Percentiles rank a stretch among this genome's conserved stretches.
Conservation (phyloP, 2,888 invertebrate genomes). For the Eupsilia transversa region DNA sequence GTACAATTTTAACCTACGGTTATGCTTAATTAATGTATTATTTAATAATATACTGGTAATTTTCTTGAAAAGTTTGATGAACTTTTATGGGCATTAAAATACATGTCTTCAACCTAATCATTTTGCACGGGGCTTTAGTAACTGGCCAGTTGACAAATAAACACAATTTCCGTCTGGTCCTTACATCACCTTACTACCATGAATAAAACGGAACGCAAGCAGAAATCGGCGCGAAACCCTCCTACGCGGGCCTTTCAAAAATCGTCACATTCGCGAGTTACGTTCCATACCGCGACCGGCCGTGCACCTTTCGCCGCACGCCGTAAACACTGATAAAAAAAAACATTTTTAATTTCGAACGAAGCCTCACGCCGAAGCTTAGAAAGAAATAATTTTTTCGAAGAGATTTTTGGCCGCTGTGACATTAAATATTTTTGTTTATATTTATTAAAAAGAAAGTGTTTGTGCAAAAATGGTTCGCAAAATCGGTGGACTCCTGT, state of each 20-base stretch:
- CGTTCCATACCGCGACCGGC: constrained; percentile 81
- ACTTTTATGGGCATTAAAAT: too few relatives aligned
- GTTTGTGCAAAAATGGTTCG: constrained; percentile 82
- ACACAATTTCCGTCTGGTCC: not conserved
- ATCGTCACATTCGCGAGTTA: constrained; percentile 82
- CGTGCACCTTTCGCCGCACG: constrained; percentile 86
- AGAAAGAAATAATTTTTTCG: too few relatives aligned
- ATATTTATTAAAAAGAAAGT: constrained; percentile 33
- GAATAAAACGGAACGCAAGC: constrained; percentile 82
- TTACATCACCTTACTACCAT: constrained; percentile 32
- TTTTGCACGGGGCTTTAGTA: too few relatives aligned
- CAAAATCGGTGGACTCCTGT: constrained; percentile 85
- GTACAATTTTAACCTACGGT: not conserved
- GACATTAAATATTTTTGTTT: constrained; percentile 41
- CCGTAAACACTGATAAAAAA: constrained; percentile 59
- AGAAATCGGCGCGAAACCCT: constrained; percentile 88
- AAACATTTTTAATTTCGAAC: constrained; percentile 58
- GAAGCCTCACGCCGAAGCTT: too few relatives aligned
- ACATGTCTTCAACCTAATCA: not conserved
- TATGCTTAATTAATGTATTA: not conserved
- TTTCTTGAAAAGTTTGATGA: not conserved
- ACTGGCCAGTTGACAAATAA: not conserved
- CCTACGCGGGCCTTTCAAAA: constrained; percentile 91
- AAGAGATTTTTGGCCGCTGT: not conserved
- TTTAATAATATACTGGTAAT: not conserved